Evolutionary conservation across 2,113 vertebrate species (phyloP).

Genomic region (Leucoraja erinaceus): DNA sequence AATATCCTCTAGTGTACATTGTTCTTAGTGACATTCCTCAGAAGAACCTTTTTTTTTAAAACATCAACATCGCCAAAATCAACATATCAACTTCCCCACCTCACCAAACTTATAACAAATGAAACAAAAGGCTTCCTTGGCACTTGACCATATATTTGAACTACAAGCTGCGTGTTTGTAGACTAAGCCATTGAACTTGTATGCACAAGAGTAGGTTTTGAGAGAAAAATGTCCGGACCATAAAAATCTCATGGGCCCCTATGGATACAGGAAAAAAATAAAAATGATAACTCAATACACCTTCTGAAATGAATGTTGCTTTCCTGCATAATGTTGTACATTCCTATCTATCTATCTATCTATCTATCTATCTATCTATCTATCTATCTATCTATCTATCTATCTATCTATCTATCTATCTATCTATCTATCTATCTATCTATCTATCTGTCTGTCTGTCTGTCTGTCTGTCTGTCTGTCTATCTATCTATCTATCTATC

Average conservation of each 20-base stretch:
- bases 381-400: no score
- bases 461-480: no score
- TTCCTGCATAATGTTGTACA: background rate
- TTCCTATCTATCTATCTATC: no score
- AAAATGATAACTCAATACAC: background rate
- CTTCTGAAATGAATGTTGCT: no score
- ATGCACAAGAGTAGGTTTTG: background rate
- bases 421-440: no score
- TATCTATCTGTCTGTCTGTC: no score
- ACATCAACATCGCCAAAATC: background rate
- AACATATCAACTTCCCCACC: no score
- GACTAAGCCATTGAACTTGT: background rate
- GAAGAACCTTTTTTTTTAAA: background rate
- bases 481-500: no score
- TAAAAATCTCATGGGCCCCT: background rate
- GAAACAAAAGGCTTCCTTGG: background rate
- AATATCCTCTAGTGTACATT: background rate
- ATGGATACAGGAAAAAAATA: background rate
- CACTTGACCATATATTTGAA: constrained; percentile 26
- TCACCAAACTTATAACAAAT: background rate
- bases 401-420: no score
- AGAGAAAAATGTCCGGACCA: background rate
- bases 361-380: no score
- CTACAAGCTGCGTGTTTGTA: background rate
- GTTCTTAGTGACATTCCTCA: background rate